phyloP scores from a whole-genome alignment of 1,140 invertebrate genomes.

The Meloidogyne chitwoodi region DNA sequence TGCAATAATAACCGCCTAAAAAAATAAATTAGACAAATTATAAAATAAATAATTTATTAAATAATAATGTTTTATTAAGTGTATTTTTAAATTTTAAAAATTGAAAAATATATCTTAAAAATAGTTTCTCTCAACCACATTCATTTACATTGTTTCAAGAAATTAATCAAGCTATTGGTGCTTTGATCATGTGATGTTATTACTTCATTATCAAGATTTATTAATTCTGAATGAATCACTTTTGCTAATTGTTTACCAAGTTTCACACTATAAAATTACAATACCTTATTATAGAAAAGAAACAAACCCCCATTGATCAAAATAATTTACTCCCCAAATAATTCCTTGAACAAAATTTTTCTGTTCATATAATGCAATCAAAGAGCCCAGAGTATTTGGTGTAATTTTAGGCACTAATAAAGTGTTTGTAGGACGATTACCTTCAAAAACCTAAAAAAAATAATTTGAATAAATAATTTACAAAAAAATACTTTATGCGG shows the following conservation, averaged over 20 bases:
- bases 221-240: conserved; percentile 83
- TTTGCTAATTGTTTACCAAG: conserved; percentile 96
- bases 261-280: conserved; percentile 74
- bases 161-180: conserved; percentile 93
- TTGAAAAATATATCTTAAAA: too few species aligned
- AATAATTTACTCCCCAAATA: conserved; percentile 99
- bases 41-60: too few species aligned
- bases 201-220: conserved; percentile 65
- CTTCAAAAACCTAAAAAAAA: conserved; percentile 71
- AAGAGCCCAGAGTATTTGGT: conserved; percentile 84
- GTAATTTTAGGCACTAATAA: conserved; percentile 86
- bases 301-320: conserved; percentile 94
- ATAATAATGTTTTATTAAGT: too few species aligned
- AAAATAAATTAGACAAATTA: too few species aligned
- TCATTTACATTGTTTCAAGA: conserved; percentile 69
- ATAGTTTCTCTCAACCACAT: too few species aligned
- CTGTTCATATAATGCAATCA: conserved; percentile 97
- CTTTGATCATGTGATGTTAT: conserved; percentile 76
- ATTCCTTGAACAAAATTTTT: conserved; percentile 97
- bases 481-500: conserved; percentile 74
- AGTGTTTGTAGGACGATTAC: conserved; percentile 94
- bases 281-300: conserved; percentile 17
- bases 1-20: too few species aligned
- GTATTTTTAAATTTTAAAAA: too few species aligned
- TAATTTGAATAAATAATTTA: conserved; percentile 7